These are phyloP conservation scores for Buceros bicornis DNA, from an alignment of 2,797 vertebrate species.

Conservation along the genomic window DNA sequence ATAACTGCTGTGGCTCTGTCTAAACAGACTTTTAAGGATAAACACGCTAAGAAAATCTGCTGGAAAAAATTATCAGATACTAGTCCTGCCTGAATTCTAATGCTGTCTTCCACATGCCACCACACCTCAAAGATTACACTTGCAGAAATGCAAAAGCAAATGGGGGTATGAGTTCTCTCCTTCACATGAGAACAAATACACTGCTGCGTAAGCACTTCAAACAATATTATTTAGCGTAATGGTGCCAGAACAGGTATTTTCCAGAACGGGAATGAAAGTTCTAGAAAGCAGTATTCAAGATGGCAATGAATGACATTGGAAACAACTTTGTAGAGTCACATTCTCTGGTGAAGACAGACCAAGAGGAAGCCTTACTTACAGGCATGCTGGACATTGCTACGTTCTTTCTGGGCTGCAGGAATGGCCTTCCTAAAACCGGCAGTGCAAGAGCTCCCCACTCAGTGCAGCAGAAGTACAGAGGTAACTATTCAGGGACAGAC, in stretches of 20 bases:
- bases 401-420: background rate
- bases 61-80: background rate
- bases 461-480: background rate
- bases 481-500: fast-evolving
- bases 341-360: background rate
- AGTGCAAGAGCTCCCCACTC: background rate
- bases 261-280: background rate
- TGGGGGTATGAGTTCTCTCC: background rate
- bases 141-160: background rate
- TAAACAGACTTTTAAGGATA: slow-evolving; percentile 43
- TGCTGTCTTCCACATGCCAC: background rate
- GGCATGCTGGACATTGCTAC: too few species aligned
- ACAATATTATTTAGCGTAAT: background rate
- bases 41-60: background rate
- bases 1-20: background rate
- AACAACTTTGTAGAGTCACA: background rate
- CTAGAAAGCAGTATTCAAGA: background rate
- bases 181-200: background rate
- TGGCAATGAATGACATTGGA: background rate
- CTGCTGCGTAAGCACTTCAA: background rate
- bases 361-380: background rate
- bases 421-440: background rate
- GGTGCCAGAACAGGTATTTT: background rate
- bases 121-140: background rate
- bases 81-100: background rate